These are phyloP conservation scores for Trididemnum clinides DNA, from an alignment of 23 tunicate genomes.

Conservation along the genomic window DNA sequence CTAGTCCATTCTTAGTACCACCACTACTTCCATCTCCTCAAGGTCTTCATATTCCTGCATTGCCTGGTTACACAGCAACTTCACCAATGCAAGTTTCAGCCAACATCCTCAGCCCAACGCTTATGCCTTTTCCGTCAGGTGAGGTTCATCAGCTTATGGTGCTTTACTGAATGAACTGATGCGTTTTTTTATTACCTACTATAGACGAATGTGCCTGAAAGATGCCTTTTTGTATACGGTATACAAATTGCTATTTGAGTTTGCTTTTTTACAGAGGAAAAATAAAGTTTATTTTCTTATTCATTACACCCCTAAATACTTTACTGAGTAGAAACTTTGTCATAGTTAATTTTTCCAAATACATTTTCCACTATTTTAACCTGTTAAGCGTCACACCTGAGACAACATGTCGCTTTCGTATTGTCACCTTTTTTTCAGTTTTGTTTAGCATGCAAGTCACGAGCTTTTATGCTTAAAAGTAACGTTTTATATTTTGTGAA, in stretches of 20 bases:
- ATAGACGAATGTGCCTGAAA: background rate
- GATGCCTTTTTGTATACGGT: no score
- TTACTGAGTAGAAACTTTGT: no score
- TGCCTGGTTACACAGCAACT: slow-evolving; percentile 57
- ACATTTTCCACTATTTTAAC: background rate
- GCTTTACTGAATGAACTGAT: no score
- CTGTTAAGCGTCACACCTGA: background rate
- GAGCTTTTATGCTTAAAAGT: no score
- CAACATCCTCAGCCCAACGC: slow-evolving; percentile 76
- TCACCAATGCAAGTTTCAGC: slow-evolving; percentile 75
- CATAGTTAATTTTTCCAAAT: no score
- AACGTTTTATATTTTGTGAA: no score
- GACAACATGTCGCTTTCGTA: background rate
- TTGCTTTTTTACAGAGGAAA: no score
- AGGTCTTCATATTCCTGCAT: slow-evolving; percentile 49
- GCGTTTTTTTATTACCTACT: background rate
- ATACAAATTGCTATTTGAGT: no score
- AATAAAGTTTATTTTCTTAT: no score
- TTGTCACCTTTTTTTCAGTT: no score
- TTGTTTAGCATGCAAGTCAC: no score
- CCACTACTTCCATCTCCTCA: slow-evolving; percentile 90
- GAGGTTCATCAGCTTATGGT: background rate
- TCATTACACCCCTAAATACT: no score
- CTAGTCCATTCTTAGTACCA: slow-evolving; percentile 75
- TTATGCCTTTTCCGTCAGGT: slow-evolving; percentile 84